A percentile compares a stretch with the other conserved stretches of the same genome.
Conservation (phyloP, 2,113 vertebrate species). For the Rhadina sibilatrix region DNA sequence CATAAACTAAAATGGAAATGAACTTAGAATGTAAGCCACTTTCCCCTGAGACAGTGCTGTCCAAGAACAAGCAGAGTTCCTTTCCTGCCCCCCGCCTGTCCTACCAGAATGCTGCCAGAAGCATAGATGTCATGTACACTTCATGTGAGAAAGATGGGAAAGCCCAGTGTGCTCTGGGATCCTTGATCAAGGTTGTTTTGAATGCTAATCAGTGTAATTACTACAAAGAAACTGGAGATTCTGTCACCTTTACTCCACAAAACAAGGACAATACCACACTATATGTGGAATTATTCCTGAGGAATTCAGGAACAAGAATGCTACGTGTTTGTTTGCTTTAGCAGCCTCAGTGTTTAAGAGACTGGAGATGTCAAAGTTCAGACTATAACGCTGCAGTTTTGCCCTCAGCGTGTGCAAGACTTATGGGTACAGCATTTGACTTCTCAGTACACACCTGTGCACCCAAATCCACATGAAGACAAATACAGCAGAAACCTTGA, state of each 20-base stretch:
- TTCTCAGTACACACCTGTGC: not conserved
- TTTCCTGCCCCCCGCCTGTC: accelerated
- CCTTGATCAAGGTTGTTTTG: not conserved
- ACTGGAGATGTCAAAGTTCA: not conserved
- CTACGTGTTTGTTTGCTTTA: not conserved
- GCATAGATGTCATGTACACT: accelerated
- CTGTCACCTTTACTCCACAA: not conserved
- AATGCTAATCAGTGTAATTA: not conserved
- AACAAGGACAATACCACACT: not conserved
- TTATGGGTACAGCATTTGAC: accelerated
- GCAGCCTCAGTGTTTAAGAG: not conserved
- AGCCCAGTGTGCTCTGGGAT: not conserved
- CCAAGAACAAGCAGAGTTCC: not conserved
- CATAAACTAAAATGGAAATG: not conserved
- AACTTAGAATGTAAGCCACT: not conserved
- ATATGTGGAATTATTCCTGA: not conserved
- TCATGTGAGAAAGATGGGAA: not conserved
- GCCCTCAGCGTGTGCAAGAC: not conserved
- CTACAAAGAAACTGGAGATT: not conserved
- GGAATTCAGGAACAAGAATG: not conserved
- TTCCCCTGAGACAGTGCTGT: not conserved
- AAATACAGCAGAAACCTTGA: not conserved
- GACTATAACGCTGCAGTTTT: not conserved
- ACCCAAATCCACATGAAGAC: accelerated
- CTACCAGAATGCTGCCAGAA: not conserved